phyloP scores from a whole-genome alignment of 2,888 invertebrate species.

The Lepidocyrtinus sp. region DNA sequence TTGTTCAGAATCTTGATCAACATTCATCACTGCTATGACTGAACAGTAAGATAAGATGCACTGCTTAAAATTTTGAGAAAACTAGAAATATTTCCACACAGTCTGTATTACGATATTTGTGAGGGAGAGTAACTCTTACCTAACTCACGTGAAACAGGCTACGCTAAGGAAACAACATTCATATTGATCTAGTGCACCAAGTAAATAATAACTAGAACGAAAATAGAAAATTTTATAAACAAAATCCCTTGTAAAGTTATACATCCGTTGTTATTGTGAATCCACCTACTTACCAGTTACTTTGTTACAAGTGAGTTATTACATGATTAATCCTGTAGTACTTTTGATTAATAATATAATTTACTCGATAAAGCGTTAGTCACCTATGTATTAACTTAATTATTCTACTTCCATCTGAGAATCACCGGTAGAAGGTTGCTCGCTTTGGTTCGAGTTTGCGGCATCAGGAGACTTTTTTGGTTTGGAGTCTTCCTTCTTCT shows the following conservation, averaged over 20 bases:
- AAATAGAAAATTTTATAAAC: constrained; percentile 39
- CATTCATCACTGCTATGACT: no score
- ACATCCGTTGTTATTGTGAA: constrained; percentile 15
- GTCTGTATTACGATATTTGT: not conserved
- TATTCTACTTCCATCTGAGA: constrained; percentile 74
- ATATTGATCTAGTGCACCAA: not conserved
- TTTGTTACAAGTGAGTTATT: constrained; percentile 29
- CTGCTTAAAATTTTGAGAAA: no score
- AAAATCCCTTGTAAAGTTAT: constrained; percentile 33
- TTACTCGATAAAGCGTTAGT: constrained; percentile 35
- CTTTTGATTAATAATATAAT: constrained; percentile 18
- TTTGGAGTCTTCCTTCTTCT: constrained; percentile 46
- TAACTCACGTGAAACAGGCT: not conserved
- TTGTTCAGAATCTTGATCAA: no score
- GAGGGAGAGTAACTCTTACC: not conserved
- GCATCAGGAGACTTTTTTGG: constrained; percentile 52
- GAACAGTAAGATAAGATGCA: no score
- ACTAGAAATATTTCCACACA: not conserved
- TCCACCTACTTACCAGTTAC: not conserved
- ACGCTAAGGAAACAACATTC: not conserved
- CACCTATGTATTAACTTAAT: constrained; percentile 44
- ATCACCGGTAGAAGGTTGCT: constrained; percentile 14
- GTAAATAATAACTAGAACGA: constrained; percentile 20
- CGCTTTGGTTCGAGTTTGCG: constrained; percentile 54
- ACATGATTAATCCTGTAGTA: not conserved